Evolutionary conservation across 2,797 vertebrate species (phyloP), one percentile per base, ranked within the genome.

Genomic region (Tinamus major): DNA sequence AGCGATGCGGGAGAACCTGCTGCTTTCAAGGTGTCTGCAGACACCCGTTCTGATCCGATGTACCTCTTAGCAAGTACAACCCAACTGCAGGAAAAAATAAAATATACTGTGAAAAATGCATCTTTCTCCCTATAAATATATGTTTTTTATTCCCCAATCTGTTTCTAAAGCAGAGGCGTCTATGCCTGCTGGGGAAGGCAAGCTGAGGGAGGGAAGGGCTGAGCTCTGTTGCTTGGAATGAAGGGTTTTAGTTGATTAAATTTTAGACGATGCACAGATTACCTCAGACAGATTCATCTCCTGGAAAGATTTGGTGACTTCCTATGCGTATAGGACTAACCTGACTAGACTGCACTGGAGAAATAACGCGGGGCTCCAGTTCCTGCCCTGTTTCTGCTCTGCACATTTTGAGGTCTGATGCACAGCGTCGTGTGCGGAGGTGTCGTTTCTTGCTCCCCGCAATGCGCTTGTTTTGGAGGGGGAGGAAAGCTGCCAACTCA

Each of bases 221-320:
- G 83, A 84, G 35, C 39, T 58, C 35, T 76, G 49, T 56, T 39
- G 33, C 39, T 61, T 46, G 48, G 48, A 64, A 35, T 51, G 69
- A 78, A 78, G 46, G 49, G 27, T 21, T 65, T 93, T 31, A 80
- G 84, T 58, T 81, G 61, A 23, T 68, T 31, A 41, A 37, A 31
- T 62, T 67, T 41, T 53, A 46, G 37, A 9, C 58, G 68, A 71
- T 84, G 70, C 86, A 93, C 15, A 6, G 72, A 82, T 92, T 92
- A 91, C 93, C 95, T 95, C 93, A 81, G 51, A 55, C 89, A 96
- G 88, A 62, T 78, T 94, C 89, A 94, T 91, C 93, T 93, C 90
- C 80, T 89, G 62, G 9, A 56, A 62, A 44, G 68, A 24, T 44
- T 77, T 72, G 35, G 63, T 69, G 1, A n/a, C 31, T 74, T 68